Evolutionary conservation across 2,797 vertebrate genomes (phyloP).

Genomic region (Phylloscopus collybita): DNA sequence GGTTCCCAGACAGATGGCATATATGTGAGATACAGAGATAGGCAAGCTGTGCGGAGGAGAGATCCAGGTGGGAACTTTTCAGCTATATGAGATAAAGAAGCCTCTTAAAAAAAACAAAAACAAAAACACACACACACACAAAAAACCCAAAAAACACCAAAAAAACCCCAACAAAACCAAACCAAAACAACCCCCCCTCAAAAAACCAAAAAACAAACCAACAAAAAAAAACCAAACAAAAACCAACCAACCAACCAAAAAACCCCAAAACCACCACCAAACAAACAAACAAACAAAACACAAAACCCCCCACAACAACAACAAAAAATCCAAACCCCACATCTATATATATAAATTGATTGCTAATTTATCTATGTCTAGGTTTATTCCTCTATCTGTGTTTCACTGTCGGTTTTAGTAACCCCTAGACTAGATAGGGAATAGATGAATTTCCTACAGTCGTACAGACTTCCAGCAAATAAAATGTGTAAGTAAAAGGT

Average conservation of each 20-base stretch:
- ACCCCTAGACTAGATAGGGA: background rate
- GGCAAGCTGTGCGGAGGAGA: background rate
- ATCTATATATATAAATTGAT: background rate
- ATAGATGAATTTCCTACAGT: background rate
- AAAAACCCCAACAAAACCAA: no score
- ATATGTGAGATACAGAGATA: background rate
- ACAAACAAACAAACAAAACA: no score
- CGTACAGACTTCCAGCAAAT: background rate
- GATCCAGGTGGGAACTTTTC: slow-evolving; percentile 8
- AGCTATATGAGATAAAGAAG: background rate
- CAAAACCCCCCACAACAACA: no score
- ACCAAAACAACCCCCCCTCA: no score
- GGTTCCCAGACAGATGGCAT: background rate
- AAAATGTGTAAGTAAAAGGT: background rate
- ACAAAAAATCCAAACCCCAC: no score
- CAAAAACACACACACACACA: no score
- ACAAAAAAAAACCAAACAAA: no score
- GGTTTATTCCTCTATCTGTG: slow-evolving; percentile 16
- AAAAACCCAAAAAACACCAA: no score
- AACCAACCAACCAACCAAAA: no score
- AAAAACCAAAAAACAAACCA: no score
- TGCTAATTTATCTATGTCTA: background rate
- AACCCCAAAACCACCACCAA: no score
- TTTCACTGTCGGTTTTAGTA: background rate
- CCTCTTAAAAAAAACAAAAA: background rate